phyloP scores from a whole-genome alignment of 2,888 invertebrate genomes.

The Latrodectus elegans region DNA sequence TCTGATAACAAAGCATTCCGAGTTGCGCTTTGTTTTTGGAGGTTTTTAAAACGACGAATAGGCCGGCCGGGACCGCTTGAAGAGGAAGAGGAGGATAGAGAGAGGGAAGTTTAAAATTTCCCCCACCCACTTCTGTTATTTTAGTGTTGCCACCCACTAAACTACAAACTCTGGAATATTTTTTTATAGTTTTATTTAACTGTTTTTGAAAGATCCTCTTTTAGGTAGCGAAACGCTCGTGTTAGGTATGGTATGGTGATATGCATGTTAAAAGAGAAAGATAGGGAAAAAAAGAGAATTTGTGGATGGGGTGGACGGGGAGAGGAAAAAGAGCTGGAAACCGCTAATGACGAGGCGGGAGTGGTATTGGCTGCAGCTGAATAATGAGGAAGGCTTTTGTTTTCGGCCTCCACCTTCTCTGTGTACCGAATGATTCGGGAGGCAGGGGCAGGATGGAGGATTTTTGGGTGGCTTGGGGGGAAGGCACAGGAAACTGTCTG shows the following conservation, averaged over 20 bases:
- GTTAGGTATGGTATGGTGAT: constrained; percentile 49
- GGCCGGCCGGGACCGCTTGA: constrained; percentile 18
- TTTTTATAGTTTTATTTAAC: constrained; percentile 23
- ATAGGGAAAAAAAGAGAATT: constrained; percentile 37
- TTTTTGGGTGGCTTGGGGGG: constrained; percentile 9
- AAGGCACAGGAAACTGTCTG: constrained; percentile 11
- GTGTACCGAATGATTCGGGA: constrained; percentile 31
- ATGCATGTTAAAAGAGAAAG: constrained; percentile 22
- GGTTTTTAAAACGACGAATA: constrained; percentile 47
- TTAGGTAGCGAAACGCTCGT: neutral
- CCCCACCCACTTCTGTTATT: constrained; percentile 47
- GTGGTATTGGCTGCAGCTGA: constrained; percentile 68
- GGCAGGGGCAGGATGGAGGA: neutral
- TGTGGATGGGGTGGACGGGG: constrained; percentile 3
- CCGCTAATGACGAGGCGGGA: constrained; percentile 55
- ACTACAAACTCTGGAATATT: constrained; percentile 25
- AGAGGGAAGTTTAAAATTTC: constrained; percentile 19
- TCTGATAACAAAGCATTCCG: constrained; percentile 54
- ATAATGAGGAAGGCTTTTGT: constrained; percentile 66
- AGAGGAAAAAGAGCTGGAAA: constrained; percentile 49
- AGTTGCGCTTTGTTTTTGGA: constrained; percentile 50
- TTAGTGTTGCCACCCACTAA: constrained; percentile 25
- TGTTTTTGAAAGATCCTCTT: constrained; percentile 18
- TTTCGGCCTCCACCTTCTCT: constrained; percentile 65
- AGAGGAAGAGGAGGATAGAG: neutral